Base-by-base conservation (phyloP, 2,888 invertebrate species). In the Tinea pellionella region DNA sequence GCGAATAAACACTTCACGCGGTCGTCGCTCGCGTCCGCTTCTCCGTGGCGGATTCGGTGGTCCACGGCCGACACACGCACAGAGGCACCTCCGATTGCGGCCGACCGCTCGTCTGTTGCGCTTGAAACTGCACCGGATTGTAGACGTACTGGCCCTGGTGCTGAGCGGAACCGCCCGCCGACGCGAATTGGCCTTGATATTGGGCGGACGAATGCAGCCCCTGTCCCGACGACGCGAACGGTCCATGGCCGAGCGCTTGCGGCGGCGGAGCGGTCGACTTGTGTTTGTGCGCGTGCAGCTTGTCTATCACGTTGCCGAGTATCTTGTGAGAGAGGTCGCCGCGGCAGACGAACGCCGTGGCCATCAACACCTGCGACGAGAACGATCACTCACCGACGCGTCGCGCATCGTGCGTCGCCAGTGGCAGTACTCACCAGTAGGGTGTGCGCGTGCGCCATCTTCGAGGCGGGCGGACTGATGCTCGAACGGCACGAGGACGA, bases 291-390 rank as follows among this genome's bases (percentile, higher is more conserved):
- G 67, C 80, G 61, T 83, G 80, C 0, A 85, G 80, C 8, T 81
- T 80, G 62, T 85, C 85, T 11, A 87, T 85, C n/a, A 86, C 83
- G 0, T 83, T 80, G 1, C 81, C 82, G 32, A 86, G 78, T 16
- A 87, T 83, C 64, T 84, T 86, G 65, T 87, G 86, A 0, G 86
- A 82, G 19, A 85, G 80, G 53, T 41, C 47, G 12, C 8, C 7
- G 53, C 24, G 19, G 19, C 53, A 12, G 19, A 6, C 43, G 41
- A 2, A 9, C 16, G 11, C 58, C 6, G 16, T 3, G 8, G 19
- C 41, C 11, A 19, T n/a, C 18, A 43, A 24, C 43, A 43, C 19
- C 58, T 58, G 47, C 19, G 19, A 41, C 37, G 16, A 16, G n/a
- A 32, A 30, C 16, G 24, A 6, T 2, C 2, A 8, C 41, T 24